Evolutionary conservation across 2,797 vertebrate species (phyloP).

Genomic region (Hoplostethus mediterraneus): DNA sequence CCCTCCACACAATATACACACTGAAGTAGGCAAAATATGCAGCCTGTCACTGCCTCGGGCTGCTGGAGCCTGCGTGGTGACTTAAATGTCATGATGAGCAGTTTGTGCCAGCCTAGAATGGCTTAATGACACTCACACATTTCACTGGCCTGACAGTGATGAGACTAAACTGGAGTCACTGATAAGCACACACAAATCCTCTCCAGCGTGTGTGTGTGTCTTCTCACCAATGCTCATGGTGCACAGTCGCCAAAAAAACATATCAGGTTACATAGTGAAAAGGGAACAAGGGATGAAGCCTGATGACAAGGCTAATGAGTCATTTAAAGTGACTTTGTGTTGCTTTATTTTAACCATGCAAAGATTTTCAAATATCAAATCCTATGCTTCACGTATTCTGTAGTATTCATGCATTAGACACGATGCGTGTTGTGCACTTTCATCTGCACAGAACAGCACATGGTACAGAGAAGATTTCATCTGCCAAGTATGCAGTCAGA

Average conservation of each 20-base stretch:
- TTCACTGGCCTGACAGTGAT: conserved; percentile 60
- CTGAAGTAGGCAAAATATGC: conserved; percentile 37
- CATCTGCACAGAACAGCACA: background rate
- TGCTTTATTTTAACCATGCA: conserved; percentile 1
- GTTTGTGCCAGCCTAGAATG: conserved; percentile 41
- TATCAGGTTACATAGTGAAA: conserved; percentile 20
- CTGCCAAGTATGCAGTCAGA: conserved; percentile 38
- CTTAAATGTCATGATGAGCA: conserved; percentile 64
- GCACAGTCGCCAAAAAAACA: conserved; percentile 20
- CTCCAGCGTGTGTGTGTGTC: background rate
- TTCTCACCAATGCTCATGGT: background rate
- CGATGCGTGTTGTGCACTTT: background rate
- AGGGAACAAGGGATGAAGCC: conserved; percentile 8
- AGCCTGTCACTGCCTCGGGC: conserved; percentile 35
- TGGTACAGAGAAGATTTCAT: conserved; percentile 8
- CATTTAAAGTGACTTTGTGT: conserved; percentile 21
- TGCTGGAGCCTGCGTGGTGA: conserved; percentile 32
- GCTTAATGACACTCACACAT: conserved; percentile 57
- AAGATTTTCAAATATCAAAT: conserved; percentile 23
- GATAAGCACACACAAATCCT: conserved; percentile 48
- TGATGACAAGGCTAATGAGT: conserved; percentile 34
- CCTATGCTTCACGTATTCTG: background rate
- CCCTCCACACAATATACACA: conserved; percentile 2
- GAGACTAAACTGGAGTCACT: conserved; percentile 40
- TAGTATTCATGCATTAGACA: background rate